phyloP scores from a whole-genome alignment of 35 echinoderm and acorn worm genomes.

The Ophioderma brevispina region DNA sequence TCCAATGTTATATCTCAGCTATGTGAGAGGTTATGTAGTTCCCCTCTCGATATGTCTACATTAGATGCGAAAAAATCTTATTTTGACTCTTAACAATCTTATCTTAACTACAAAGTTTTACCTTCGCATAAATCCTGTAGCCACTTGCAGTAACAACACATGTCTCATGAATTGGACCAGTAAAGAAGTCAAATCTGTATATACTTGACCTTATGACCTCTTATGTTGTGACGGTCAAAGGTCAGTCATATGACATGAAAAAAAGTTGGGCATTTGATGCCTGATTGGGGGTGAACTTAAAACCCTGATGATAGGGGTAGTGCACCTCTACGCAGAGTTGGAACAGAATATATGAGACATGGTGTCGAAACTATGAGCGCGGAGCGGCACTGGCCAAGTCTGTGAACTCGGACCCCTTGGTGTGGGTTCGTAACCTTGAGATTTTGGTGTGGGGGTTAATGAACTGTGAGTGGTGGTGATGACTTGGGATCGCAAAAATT shows the following conservation, averaged over 20 bases:
- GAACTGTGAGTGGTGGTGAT: no score
- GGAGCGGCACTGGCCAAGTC: no score
- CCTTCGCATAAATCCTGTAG: neutral
- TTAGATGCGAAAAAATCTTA: neutral
- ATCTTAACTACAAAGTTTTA: neutral
- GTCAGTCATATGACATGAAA: neutral
- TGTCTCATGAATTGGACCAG: neutral
- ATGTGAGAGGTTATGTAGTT: neutral
- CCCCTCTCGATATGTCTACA: neutral
- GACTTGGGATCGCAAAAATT: no score
- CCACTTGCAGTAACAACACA: neutral
- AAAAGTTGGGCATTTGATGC: no score
- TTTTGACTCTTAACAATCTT: neutral
- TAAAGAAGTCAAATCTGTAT: neutral
- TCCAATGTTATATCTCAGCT: neutral
- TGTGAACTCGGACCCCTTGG: no score
- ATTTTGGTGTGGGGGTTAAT: no score
- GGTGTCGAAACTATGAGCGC: neutral
- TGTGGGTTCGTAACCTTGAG: no score
- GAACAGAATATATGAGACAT: neutral
- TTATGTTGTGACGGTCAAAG: neutral
- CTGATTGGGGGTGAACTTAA: neutral
- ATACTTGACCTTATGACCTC: neutral
- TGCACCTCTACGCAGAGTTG: neutral
- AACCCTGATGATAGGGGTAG: neutral